A percentile compares a stretch with the other conserved stretches of the same genome.
These are phyloP conservation scores for Agelaius tricolor DNA, from an alignment of 2,113 vertebrate species.

Conservation along the genomic window DNA sequence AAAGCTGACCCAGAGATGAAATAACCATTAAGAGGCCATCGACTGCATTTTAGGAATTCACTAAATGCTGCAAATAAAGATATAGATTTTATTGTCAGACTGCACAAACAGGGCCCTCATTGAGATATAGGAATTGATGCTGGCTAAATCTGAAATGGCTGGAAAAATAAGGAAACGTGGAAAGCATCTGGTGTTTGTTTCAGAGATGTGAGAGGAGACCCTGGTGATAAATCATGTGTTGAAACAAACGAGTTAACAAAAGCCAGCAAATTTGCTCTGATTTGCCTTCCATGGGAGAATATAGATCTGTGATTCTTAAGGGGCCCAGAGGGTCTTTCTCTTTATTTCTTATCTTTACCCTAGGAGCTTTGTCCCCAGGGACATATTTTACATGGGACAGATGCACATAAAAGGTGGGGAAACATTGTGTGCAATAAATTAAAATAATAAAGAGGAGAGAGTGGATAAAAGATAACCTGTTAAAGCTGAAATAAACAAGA, in stretches of 20 bases:
- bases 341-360: background rate
- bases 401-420: background rate
- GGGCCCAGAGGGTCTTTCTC: background rate
- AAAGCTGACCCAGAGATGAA: conserved; percentile 22
- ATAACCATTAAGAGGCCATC: conserved; percentile 41
- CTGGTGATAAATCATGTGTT: background rate
- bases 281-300: conserved; percentile 1
- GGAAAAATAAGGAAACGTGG: background rate
- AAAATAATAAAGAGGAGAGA: background rate
- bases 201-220: background rate
- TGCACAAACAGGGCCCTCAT: conserved; percentile 22
- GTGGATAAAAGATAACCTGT: background rate
- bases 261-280: background rate
- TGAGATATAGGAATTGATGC: conserved; percentile 24
- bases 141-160: conserved; percentile 25
- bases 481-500: background rate
- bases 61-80: conserved; percentile 47
- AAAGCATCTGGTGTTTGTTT: background rate
- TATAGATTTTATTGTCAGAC: conserved; percentile 57
- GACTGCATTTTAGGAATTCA: conserved; percentile 48
- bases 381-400: background rate
- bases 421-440: background rate
- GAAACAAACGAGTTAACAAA: conserved; percentile 43
- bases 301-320: background rate
- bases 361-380: background rate